phyloP scores from a whole-genome alignment of 2,888 invertebrate genomes.

The Pollenia labialis region DNA sequence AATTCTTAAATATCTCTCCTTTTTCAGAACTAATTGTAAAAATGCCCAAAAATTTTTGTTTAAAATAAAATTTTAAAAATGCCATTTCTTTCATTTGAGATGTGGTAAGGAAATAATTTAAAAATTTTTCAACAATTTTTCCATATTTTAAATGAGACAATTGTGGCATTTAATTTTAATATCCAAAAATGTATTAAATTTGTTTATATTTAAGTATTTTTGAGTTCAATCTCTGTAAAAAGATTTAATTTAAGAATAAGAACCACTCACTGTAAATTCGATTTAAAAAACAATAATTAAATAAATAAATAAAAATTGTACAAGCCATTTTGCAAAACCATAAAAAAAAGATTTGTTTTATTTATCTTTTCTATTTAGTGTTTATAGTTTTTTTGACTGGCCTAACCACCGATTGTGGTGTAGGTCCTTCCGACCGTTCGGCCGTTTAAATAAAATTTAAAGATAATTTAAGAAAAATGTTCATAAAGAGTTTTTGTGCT shows the following conservation, averaged over 20 bases:
- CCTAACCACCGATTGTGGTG: too few relatives aligned
- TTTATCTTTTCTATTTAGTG: background rate
- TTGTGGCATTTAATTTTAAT: constrained; percentile 61
- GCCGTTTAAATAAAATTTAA: too few relatives aligned
- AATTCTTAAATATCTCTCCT: background rate
- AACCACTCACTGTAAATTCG: background rate
- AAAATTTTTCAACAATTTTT: constrained; percentile 10
- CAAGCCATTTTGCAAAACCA: constrained; percentile 82
- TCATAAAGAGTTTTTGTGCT: too few relatives aligned
- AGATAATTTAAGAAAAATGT: too few relatives aligned
- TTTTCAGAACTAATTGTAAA: constrained; percentile 38
- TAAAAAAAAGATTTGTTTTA: constrained; percentile 68
- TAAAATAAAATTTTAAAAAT: constrained; percentile 40
- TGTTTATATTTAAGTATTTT: constrained; percentile 12
- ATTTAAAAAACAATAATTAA: too few relatives aligned
- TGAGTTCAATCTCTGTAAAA: constrained; percentile 53
- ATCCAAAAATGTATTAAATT: background rate
- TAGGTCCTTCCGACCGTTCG: too few relatives aligned
- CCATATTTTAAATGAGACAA: constrained; percentile 71
- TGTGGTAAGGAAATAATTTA: background rate
- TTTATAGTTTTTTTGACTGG: background rate
- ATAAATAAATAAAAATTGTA: constrained; percentile 81
- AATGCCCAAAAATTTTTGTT: background rate
- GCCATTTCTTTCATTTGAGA: constrained; percentile 73
- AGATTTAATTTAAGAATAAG: constrained; percentile 34